phyloP scores from a whole-genome alignment of 2,888 invertebrate species.

The Malthinus flaveolus region DNA sequence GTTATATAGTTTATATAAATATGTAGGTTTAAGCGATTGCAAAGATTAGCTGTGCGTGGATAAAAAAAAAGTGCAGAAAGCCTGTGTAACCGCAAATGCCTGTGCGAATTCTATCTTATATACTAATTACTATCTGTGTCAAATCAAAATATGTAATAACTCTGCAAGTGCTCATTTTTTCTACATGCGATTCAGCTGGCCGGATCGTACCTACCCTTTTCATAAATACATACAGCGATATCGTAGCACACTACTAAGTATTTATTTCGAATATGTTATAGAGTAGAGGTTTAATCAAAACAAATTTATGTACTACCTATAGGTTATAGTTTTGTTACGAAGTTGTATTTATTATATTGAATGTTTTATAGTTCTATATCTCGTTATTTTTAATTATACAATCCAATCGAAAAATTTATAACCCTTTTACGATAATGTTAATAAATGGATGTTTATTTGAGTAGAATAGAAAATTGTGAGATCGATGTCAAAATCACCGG shows the following conservation, averaged over 20 bases:
- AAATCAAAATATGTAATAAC: slow-evolving; percentile 44
- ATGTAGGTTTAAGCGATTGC: slow-evolving; percentile 25
- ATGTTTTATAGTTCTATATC: slow-evolving; percentile 38
- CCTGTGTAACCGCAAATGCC: slow-evolving; percentile 14
- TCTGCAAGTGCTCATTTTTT: slow-evolving; percentile 52
- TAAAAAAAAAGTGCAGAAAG: slow-evolving; percentile 13
- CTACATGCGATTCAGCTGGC: slow-evolving; percentile 41
- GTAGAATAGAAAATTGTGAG: too few relatives aligned
- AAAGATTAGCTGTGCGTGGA: slow-evolving; percentile 25
- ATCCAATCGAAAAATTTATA: slow-evolving; percentile 17
- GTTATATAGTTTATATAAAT: slow-evolving; percentile 48
- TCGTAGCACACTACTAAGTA: slow-evolving; percentile 39
- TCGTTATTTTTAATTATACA: slow-evolving; percentile 39
- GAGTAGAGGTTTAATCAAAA: slow-evolving; percentile 40
- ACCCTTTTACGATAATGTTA: slow-evolving; percentile 1
- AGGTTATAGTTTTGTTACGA: slow-evolving; percentile 42
- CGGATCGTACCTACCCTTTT: slow-evolving; percentile 38
- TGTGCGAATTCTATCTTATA: slow-evolving; percentile 35
- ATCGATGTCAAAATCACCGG: background rate
- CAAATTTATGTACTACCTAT: slow-evolving; percentile 40
- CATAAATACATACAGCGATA: slow-evolving; percentile 46
- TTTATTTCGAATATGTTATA: slow-evolving; percentile 37
- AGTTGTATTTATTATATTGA: slow-evolving; percentile 39
- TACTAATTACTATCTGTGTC: slow-evolving; percentile 29
- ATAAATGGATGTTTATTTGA: background rate